phyloP scores from a whole-genome alignment of 2,888 invertebrate species.

The Tethea ocularis region DNA sequence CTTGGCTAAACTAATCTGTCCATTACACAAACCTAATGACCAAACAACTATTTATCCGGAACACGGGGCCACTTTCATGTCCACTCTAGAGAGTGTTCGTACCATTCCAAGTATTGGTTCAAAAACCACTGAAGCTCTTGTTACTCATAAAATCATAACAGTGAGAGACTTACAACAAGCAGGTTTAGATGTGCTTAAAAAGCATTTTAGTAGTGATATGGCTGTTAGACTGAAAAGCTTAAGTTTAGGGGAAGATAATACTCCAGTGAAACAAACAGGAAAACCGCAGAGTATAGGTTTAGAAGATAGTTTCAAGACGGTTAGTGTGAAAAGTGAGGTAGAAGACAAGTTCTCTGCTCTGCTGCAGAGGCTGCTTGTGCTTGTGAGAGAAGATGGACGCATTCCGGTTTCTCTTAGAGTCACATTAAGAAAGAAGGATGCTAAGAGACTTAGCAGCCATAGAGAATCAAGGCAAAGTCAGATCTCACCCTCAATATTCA shows the following conservation, averaged over 20 bases:
- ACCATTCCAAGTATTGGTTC: conserved; percentile 91
- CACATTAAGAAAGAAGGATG: conserved; percentile 89
- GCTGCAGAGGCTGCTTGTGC: conserved; percentile 87
- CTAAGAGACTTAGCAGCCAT: conserved; percentile 86
- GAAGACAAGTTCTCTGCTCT: conserved; percentile 88
- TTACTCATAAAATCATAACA: conserved; percentile 86
- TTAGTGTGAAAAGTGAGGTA: conserved; percentile 89
- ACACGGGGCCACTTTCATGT: conserved; percentile 86
- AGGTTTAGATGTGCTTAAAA: conserved; percentile 83
- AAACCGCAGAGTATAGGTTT: conserved; percentile 91
- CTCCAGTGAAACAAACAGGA: conserved; percentile 88
- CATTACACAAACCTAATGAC: conserved; percentile 90
- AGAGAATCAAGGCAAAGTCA: conserved; percentile 91
- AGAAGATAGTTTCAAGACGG: conserved; percentile 90
- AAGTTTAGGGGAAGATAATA: conserved; percentile 89
- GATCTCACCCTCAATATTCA: conserved; percentile 87
- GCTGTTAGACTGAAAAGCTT: conserved; percentile 87
- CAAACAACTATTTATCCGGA: conserved; percentile 91
- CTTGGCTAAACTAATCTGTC: conserved; percentile 90
- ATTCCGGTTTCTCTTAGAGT: conserved; percentile 90
- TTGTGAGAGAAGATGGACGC: conserved; percentile 90
- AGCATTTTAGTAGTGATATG: conserved; percentile 87
- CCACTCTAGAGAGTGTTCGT: conserved; percentile 84
- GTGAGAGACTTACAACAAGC: conserved; percentile 87
- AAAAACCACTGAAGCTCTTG: conserved; percentile 86